phyloP scores from a whole-genome alignment of 2,113 vertebrate species.

The Microtus ochrogaster region DNA sequence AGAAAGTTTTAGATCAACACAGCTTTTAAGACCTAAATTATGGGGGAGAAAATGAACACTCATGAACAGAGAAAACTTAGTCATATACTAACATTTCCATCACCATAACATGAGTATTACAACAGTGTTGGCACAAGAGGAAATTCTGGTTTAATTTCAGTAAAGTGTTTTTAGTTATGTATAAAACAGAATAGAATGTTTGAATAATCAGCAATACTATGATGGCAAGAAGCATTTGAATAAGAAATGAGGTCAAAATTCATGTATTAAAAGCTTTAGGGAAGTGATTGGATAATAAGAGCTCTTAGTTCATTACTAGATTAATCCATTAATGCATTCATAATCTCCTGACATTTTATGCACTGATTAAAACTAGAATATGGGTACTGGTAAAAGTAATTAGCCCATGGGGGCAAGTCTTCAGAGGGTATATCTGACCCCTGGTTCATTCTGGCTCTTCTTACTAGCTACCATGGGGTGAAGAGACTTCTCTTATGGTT shows the following conservation, averaged over 20 bases:
- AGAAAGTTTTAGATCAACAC: conserved; percentile 74
- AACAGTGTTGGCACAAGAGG: background rate
- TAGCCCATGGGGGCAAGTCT: too few species aligned
- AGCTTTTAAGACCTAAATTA: conserved; percentile 54
- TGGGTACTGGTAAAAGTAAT: background rate
- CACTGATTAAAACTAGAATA: background rate
- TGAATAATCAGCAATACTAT: background rate
- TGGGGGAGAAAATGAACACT: conserved; percentile 41
- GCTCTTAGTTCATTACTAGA: background rate
- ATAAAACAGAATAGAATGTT: background rate
- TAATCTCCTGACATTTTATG: background rate
- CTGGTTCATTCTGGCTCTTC: background rate
- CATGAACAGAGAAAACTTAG: conserved; percentile 29
- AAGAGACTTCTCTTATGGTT: background rate
- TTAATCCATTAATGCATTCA: background rate
- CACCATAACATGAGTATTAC: background rate
- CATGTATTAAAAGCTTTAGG: background rate
- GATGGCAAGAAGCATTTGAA: background rate
- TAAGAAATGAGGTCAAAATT: background rate
- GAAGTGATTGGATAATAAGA: background rate
- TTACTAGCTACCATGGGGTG: background rate
- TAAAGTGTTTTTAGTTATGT: conserved; percentile 20
- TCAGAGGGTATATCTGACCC: background rate
- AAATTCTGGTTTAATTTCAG: conserved; percentile 21
- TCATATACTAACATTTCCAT: background rate